Conservation (phyloP, 2,797 vertebrate genomes). For the Lithobates sylvaticus region DNA sequence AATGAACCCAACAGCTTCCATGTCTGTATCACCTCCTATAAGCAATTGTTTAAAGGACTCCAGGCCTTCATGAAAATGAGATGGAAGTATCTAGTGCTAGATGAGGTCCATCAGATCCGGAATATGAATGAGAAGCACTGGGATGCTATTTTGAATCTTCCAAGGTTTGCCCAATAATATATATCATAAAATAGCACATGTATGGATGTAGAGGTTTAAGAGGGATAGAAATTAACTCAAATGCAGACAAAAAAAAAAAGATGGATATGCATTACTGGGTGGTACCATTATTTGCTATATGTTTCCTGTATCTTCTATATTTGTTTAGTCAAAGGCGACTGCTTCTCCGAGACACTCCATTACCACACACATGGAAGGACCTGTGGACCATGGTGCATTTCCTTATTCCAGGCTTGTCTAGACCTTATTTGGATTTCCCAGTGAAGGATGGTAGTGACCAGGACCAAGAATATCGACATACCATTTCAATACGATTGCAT, state of each 20-base stretch:
- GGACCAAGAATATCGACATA: slow-evolving; percentile 89
- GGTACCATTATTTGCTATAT: too few relatives aligned
- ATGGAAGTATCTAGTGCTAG: slow-evolving; percentile 87
- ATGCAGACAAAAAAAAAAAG: neutral
- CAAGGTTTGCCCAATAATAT: slow-evolving; percentile 74
- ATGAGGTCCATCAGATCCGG: slow-evolving; percentile 87
- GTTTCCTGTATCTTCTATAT: neutral
- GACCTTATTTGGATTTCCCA: slow-evolving; percentile 82
- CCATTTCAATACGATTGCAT: slow-evolving; percentile 85
- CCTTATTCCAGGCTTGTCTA: slow-evolving; percentile 86
- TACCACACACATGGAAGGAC: slow-evolving; percentile 87
- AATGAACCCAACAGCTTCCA: slow-evolving; percentile 83
- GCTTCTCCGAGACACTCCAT: slow-evolving; percentile 84
- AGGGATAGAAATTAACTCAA: neutral
- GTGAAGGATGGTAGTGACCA: slow-evolving; percentile 83
- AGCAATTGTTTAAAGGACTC: slow-evolving; percentile 85
- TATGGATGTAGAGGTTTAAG: too few relatives aligned
- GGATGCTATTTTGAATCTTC: slow-evolving; percentile 84
- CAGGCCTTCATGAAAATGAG: slow-evolving; percentile 79
- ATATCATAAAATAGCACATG: neutral
- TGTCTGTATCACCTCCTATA: slow-evolving; percentile 88
- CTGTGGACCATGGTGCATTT: slow-evolving; percentile 92
- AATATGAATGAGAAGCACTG: slow-evolving; percentile 88
- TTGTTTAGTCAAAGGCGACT: slow-evolving; percentile 82
- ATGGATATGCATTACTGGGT: too few relatives aligned